Evolutionary conservation across 2,797 vertebrate species (phyloP), one percentile per base, ranked within the genome.

Genomic region (Chloroceryle inda): DNA sequence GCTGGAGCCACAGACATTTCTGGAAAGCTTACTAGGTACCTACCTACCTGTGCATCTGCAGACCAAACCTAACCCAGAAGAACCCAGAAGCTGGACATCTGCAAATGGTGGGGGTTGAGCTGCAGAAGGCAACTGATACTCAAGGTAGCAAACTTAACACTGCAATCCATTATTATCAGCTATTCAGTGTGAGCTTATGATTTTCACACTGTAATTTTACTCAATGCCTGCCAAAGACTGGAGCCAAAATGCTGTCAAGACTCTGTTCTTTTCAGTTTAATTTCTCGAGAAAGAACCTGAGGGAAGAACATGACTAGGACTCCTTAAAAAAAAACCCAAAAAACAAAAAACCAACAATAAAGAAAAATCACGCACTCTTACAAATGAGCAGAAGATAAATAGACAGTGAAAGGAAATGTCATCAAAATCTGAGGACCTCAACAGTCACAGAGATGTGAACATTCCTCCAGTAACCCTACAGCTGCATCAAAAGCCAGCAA

Each of bases 181-280:
- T 58, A 58, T 64, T 95, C 94, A 85, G 78, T 66, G 38, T 66
- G 84, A 96, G 50, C 88, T 90, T 56, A 79, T 78, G 71, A 86
- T 88, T 91, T 80, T 92, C 94, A 64, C 58, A 74, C 81, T 17
- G 9, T 85, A 63, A 96, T 97, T 85, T 96, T 74, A 95, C 75
- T 96, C 90, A 93, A 95, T 96, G 96, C 76, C 89, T 97, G 95
- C 94, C 88, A 93, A 96, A 97, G 85, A 72, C 79, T 85, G 85
- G 89, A 96, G 95, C 95, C 96, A 95, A 96, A 95, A 93, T 87
- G 79, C 93, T 97, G 35, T 49, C 94, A 92, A 95, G 90, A 74
- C 33, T 86, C 89, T 93, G 44, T 69, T 92, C 83, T 90, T 85
- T 85, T 92, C 75, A 85, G 74, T 80, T 85, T 67, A 79, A 75